Conservation (phyloP, 1,140 invertebrate species). For the Neotoxoptera formosana region DNA sequence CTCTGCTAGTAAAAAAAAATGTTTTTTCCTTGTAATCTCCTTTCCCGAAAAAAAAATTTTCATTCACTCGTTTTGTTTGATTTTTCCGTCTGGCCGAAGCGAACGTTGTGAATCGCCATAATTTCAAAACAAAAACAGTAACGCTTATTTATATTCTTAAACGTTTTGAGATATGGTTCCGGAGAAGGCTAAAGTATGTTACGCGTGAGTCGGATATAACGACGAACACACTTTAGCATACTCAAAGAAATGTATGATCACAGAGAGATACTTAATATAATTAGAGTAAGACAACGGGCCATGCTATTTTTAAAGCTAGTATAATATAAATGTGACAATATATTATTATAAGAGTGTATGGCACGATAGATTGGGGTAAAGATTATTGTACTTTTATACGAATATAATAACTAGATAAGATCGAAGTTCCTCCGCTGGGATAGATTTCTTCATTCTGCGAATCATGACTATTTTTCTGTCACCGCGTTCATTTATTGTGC, state of each 20-base stretch:
- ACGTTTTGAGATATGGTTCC: background rate
- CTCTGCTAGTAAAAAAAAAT: too few relatives aligned
- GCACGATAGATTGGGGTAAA: background rate
- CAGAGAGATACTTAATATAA: background rate
- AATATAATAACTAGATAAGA: too few relatives aligned
- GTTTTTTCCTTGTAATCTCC: background rate
- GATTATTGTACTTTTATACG: too few relatives aligned
- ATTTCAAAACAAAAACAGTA: background rate
- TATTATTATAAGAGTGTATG: background rate
- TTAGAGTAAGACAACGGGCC: background rate
- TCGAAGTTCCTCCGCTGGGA: too few relatives aligned
- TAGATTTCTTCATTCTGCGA: too few relatives aligned
- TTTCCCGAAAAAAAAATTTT: too few relatives aligned
- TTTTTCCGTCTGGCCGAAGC: background rate
- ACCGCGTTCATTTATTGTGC: too few relatives aligned
- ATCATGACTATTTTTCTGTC: too few relatives aligned
- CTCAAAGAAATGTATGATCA: background rate
- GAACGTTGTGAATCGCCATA: background rate
- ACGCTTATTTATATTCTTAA: background rate
- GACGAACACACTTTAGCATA: background rate
- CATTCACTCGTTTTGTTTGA: background rate
- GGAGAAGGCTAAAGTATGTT: background rate
- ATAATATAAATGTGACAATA: background rate
- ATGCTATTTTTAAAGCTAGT: background rate
- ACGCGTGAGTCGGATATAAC: background rate